A percentile compares a stretch with the other conserved stretches of the same genome.
Evolutionary conservation across 2,797 vertebrate species (phyloP).

Genomic region (Poeciliopsis infans): DNA sequence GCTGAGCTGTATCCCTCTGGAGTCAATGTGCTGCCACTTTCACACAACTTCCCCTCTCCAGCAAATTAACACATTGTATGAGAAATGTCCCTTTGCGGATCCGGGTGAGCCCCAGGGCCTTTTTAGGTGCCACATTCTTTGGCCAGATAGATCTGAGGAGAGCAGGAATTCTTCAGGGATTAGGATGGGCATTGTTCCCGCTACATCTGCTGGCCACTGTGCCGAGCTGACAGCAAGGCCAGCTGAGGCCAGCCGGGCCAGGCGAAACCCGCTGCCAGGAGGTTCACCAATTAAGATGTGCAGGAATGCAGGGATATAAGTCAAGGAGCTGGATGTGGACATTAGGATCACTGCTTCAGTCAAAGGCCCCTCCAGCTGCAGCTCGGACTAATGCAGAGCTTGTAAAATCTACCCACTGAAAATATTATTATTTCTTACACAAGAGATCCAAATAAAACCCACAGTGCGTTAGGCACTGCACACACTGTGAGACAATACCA

Average conservation of each 20-base stretch:
- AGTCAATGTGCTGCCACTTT: slow-evolving; percentile 49
- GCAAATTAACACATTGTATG: slow-evolving; percentile 66
- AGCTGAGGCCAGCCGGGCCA: slow-evolving; percentile 55
- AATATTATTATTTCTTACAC: not conserved
- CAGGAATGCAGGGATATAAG: slow-evolving; percentile 67
- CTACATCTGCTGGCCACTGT: slow-evolving; percentile 65
- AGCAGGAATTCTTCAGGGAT: slow-evolving; percentile 81
- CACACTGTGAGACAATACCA: not conserved
- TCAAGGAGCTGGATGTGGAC: slow-evolving; percentile 41
- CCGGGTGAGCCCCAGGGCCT: slow-evolving; percentile 58
- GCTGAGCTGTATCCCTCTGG: slow-evolving; percentile 39
- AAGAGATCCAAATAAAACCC: slow-evolving; percentile 10
- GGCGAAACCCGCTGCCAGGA: slow-evolving; percentile 57
- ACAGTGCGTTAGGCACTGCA: not conserved
- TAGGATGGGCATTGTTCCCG: slow-evolving; percentile 78
- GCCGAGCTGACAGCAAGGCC: slow-evolving; percentile 65
- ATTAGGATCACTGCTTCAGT: slow-evolving; percentile 46
- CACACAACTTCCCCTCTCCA: slow-evolving; percentile 59
- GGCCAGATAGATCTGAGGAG: slow-evolving; percentile 73
- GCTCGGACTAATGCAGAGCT: not conserved
- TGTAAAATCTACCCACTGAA: not conserved
- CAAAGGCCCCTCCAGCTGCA: slow-evolving; percentile 19
- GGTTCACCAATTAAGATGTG: slow-evolving; percentile 72
- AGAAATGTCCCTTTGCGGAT: slow-evolving; percentile 69
- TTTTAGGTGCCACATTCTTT: slow-evolving; percentile 75